Percentiles rank a stretch among this genome's conserved stretches.
These are phyloP conservation scores for Sarcophilus harrisii DNA, from an alignment of 2,797 vertebrate genomes.

Conservation along the genomic window DNA sequence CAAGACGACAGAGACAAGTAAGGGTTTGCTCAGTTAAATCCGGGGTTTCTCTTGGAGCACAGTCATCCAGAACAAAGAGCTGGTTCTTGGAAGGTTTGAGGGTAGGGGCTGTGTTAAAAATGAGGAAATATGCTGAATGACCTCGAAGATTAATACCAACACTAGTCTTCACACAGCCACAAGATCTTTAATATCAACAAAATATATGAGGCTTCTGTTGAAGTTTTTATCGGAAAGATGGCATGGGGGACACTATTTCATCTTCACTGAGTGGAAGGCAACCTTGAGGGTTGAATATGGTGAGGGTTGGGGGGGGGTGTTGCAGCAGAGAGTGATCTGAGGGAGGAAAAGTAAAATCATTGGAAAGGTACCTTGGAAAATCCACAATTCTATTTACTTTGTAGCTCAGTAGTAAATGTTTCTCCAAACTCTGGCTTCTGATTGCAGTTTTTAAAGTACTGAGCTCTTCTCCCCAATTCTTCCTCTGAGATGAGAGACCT, in stretches of 20 bases:
- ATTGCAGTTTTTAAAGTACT: background rate
- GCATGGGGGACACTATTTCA: slow-evolving; percentile 75
- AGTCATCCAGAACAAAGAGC: background rate
- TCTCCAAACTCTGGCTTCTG: background rate
- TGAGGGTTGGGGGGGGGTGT: slow-evolving; percentile 32
- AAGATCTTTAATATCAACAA: slow-evolving; percentile 75
- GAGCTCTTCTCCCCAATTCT: background rate
- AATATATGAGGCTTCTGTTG: slow-evolving; percentile 76
- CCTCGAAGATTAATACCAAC: slow-evolving; percentile 71
- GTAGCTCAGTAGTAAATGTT: background rate
- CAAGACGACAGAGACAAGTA: background rate
- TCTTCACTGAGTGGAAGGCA: slow-evolving; percentile 69
- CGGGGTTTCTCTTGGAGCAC: background rate
- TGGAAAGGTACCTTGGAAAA: background rate
- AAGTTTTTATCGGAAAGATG: slow-evolving; percentile 76
- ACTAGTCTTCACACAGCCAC: slow-evolving; percentile 72
- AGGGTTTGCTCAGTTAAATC: slow-evolving; percentile 23
- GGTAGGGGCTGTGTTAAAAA: slow-evolving; percentile 47
- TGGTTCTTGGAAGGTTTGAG: slow-evolving; percentile 40
- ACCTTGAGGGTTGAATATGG: slow-evolving; percentile 67
- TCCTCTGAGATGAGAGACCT: background rate
- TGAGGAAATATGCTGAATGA: slow-evolving; percentile 60
- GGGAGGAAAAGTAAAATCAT: background rate
- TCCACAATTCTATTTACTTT: background rate
- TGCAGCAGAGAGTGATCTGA: slow-evolving; percentile 27